phyloP scores from a whole-genome alignment of 2,113 vertebrate genomes.

The Polyodon spathula region DNA sequence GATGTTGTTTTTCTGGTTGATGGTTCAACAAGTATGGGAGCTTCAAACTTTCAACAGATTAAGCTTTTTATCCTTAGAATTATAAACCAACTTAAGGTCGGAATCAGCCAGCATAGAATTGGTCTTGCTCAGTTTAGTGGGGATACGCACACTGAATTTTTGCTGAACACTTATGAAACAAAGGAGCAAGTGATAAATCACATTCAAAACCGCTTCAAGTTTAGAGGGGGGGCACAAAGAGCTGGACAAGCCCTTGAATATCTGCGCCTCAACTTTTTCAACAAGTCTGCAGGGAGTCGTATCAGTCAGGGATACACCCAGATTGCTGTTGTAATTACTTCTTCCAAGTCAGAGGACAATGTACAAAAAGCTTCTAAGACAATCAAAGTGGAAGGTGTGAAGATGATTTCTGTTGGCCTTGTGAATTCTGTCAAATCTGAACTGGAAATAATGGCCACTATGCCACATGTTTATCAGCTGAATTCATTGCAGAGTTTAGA shows the following conservation, averaged over 20 bases:
- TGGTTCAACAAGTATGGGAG: slow-evolving; percentile 31
- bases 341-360: slow-evolving; percentile 47
- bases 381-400: slow-evolving; percentile 49
- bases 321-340: slow-evolving; percentile 57
- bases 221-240: slow-evolving; percentile 29
- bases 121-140: slow-evolving; percentile 62
- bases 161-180: slow-evolving; percentile 44
- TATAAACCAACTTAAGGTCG: slow-evolving; percentile 46
- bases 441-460: slow-evolving; percentile 30
- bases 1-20: slow-evolving; percentile 73
- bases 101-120: slow-evolving; percentile 42
- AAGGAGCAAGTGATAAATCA: slow-evolving; percentile 30
- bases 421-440: slow-evolving; percentile 29
- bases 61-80: slow-evolving; percentile 33
- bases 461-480: slow-evolving; percentile 19
- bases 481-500: slow-evolving; percentile 5
- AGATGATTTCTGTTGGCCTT: slow-evolving; percentile 45
- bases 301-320: slow-evolving; percentile 47
- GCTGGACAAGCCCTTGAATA: slow-evolving; percentile 45
- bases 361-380: slow-evolving; percentile 29
- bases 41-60: slow-evolving; percentile 36
- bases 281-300: slow-evolving; percentile 40
- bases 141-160: slow-evolving; percentile 49
- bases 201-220: slow-evolving; percentile 30
- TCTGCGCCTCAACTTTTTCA: slow-evolving; percentile 46